Conservation (phyloP, 2,797 vertebrate species). For the Crenuchus spilurus region DNA sequence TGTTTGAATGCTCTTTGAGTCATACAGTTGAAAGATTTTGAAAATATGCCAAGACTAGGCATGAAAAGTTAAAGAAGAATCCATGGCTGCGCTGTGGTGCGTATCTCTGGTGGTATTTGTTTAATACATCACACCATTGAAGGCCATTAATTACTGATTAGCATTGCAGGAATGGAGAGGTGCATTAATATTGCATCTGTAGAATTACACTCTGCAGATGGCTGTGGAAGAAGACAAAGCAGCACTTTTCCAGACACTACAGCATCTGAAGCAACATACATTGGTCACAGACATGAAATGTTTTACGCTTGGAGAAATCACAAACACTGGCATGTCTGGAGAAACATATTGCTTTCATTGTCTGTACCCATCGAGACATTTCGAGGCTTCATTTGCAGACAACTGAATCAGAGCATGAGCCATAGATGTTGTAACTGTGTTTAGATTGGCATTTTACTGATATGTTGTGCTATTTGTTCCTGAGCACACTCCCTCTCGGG, state of each 20-base stretch:
- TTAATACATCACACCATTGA: slow-evolving; percentile 33
- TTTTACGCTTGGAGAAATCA: not conserved
- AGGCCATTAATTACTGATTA: slow-evolving; percentile 44
- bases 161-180: slow-evolving; percentile 20
- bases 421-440: not conserved
- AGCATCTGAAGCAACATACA: not conserved
- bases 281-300: not conserved
- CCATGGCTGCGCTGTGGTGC: not conserved
- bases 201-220: slow-evolving; percentile 45
- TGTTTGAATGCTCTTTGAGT: not conserved
- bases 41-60: slow-evolving; percentile 29
- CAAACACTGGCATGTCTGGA: not conserved
- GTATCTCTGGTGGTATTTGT: slow-evolving; percentile 23
- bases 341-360: slow-evolving; percentile 20
- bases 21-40: slow-evolving; percentile 11
- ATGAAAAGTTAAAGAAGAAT: slow-evolving; percentile 14
- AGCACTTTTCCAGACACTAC: not conserved
- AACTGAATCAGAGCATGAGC: not conserved
- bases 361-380: not conserved
- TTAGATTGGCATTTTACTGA: slow-evolving; percentile 5
- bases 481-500: not conserved
- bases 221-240: slow-evolving; percentile 19
- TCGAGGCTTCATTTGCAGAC: slow-evolving; percentile 3
- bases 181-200: slow-evolving; percentile 43
- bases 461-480: not conserved